phyloP scores from a whole-genome alignment of 2,888 invertebrate genomes.

The Perizoma flavofasciatum region DNA sequence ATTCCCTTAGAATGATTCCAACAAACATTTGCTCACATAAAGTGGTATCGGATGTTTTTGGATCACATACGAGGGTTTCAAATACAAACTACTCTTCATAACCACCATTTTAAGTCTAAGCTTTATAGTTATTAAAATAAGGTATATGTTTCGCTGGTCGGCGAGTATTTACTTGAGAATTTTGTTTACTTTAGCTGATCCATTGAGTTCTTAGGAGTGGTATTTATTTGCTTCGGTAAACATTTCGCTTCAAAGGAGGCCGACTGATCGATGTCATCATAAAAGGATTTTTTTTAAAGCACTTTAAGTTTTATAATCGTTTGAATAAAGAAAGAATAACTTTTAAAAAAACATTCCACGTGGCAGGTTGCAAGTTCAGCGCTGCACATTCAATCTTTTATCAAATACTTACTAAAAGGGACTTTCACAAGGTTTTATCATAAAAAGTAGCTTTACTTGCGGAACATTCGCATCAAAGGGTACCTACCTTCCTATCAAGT shows the following conservation, averaged over 20 bases:
- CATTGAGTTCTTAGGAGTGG: constrained; percentile 59
- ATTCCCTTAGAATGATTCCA: constrained; percentile 33
- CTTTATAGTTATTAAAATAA: constrained; percentile 26
- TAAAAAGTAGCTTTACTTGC: no score
- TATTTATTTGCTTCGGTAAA: constrained; percentile 64
- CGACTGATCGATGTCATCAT: constrained; percentile 53
- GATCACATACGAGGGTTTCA: constrained; percentile 68
- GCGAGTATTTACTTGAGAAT: constrained; percentile 39
- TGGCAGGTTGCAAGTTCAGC: no score
- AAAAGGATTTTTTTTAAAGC: constrained; percentile 35
- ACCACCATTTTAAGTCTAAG: constrained; percentile 20
- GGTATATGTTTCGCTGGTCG: constrained; percentile 19
- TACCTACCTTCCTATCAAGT: no score
- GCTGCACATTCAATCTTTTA: no score
- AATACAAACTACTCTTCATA: constrained; percentile 38
- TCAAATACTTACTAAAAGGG: no score
- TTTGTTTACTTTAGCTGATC: constrained; percentile 61
- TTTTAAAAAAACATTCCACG: no score
- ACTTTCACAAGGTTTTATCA: no score
- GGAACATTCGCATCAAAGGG: no score
- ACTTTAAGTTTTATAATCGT: constrained; percentile 21
- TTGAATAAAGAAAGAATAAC: no score
- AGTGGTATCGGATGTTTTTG: constrained; percentile 71
- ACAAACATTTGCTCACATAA: constrained; percentile 61
- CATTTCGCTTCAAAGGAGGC: constrained; percentile 46